phyloP scores from a whole-genome alignment of 2,113 vertebrate genomes.

The Lasiurus borealis region DNA sequence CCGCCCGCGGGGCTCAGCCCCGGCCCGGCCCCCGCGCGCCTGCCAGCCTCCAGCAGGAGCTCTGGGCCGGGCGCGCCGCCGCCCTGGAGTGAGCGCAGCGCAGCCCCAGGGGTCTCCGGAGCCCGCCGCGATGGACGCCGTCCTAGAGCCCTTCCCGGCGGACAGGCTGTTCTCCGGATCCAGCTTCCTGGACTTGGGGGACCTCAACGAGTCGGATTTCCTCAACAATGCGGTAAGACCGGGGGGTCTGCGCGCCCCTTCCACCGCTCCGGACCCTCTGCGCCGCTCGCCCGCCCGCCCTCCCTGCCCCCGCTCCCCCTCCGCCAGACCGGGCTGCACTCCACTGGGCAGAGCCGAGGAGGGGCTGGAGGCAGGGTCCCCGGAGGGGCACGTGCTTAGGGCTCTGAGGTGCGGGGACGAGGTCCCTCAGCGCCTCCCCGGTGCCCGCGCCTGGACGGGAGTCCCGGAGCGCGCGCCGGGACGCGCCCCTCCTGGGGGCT shows the following conservation, averaged over 20 bases:
- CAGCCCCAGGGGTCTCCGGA: conserved; percentile 64
- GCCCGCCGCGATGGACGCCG: conserved; percentile 88
- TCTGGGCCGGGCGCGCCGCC: conserved; percentile 63
- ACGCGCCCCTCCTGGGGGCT: background rate
- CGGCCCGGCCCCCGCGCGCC: conserved; percentile 61
- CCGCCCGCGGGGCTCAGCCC: conserved; percentile 65
- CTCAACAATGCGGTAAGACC: conserved; percentile 91
- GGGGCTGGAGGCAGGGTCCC: background rate
- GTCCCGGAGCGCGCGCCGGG: background rate
- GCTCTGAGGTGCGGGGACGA: background rate
- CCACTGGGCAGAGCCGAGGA: background rate
- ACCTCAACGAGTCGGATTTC: conserved; percentile 92
- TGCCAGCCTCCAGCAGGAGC: conserved; percentile 62
- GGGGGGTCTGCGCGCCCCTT: background rate
- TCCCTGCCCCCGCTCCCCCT: background rate
- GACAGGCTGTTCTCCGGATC: conserved; percentile 92
- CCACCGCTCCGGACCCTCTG: background rate
- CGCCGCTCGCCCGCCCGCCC: background rate
- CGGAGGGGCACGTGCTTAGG: conserved; percentile 8
- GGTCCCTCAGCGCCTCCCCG: background rate
- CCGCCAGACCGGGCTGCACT: background rate
- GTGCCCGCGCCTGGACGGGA: background rate
- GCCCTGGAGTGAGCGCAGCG: conserved; percentile 77
- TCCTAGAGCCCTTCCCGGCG: conserved; percentile 91
- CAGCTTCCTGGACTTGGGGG: conserved; percentile 92